Evolutionary conservation across 1,140 invertebrate species (phyloP).

Genomic region (Solenopsis invicta): DNA sequence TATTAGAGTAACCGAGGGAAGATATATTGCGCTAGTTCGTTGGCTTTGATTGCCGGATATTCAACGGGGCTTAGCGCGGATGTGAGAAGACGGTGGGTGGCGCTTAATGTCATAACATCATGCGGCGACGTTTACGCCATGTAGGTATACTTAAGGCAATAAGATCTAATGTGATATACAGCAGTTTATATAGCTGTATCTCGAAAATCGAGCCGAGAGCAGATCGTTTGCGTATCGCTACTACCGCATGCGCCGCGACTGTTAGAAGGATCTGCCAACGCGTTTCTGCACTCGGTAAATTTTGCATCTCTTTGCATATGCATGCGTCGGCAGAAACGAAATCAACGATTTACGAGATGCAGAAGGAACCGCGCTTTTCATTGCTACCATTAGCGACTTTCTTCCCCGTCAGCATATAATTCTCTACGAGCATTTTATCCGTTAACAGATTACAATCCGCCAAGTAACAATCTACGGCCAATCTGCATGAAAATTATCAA

Average conservation of each 20-base stretch:
- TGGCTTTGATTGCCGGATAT: neutral
- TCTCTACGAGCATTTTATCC: conserved; percentile 28
- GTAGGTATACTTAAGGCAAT: conserved; percentile 42
- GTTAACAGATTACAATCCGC: conserved; percentile 39
- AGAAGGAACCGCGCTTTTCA: conserved; percentile 47
- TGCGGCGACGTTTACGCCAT: conserved; percentile 36
- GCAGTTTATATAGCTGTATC: conserved; percentile 39
- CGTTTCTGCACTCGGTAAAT: conserved; percentile 54
- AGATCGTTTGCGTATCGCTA: conserved; percentile 73
- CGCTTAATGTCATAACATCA: conserved; percentile 32
- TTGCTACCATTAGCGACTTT: conserved; percentile 48
- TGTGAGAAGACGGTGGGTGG: neutral
- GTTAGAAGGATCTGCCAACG: conserved; percentile 39
- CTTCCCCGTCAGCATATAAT: conserved; percentile 39
- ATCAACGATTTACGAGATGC: conserved; percentile 46
- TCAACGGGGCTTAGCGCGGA: conserved; percentile 8
- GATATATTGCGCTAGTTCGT: conserved; percentile 13
- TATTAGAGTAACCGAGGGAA: neutral
- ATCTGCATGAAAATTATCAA: conserved; percentile 23
- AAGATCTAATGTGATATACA: conserved; percentile 56
- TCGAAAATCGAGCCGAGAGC: conserved; percentile 66
- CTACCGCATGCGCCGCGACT: conserved; percentile 39
- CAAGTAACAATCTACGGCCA: neutral
- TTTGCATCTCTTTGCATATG: conserved; percentile 66
- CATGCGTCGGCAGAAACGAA: conserved; percentile 62